Evolutionary conservation across 2,113 vertebrate species (phyloP), one percentile per base, ranked within the genome.

Genomic region (Ptyas mucosa): DNA sequence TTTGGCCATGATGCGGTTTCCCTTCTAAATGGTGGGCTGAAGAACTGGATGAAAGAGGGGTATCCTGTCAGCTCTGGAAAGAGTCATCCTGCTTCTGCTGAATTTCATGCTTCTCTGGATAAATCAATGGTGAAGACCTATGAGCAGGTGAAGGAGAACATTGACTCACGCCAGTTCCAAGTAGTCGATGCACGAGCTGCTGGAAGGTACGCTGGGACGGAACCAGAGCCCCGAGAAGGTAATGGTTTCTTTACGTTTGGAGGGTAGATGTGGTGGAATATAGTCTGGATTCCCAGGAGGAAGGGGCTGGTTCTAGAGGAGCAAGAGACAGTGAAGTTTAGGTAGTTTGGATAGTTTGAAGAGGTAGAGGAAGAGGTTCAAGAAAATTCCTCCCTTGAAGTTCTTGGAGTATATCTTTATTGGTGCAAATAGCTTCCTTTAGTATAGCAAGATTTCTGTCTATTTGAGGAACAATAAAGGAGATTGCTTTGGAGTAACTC

Each of bases 211-310:
- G 96, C 94, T n/a, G 99, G 99, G 15, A 95, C 96, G 0, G 98
- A 99, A n/a, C 98, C 99, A 0, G 99, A 99, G 93, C 98, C 99
- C 81, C 97, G 98, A 96, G 98, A 98, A 5, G 98, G 99, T 99
- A 98, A 98, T 96, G 87, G 85, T 18, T 46, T 92, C 21, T 51
- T 94, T 85, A 91, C n/a, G 55, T 34, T 57, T 0, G 85, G 51
- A 18, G 7, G 0, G 88, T 90, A 69, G 14, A 69, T 69, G 64
- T 69, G 64, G 29, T 69, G 29, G 12, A 34, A 69, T 69, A 5
- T 69, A 34, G 29, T 18, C 64, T 69, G 2, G 64, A 61, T 24
- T 58, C 8, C 57, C 57, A 58, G 57, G 23, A 58, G 8, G 57
- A 58, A 26, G 57, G 57, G 57, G 46, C 46, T 49, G 46, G 7